Evolutionary conservation across 2,888 invertebrate species (phyloP).

Genomic region (Strigamia maritima): DNA sequence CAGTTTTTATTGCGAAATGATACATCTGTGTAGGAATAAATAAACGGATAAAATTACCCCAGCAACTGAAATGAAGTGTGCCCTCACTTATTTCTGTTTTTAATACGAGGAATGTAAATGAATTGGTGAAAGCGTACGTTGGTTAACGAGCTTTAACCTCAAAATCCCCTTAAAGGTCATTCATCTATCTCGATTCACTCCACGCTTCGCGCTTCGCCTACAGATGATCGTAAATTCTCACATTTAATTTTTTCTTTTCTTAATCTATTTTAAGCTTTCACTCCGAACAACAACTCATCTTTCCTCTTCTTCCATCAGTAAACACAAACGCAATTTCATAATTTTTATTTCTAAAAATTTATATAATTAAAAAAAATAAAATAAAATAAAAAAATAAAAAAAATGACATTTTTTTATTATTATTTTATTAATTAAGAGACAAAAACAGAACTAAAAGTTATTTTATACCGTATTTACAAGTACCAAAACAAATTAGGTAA

Average conservation of each 20-base stretch:
- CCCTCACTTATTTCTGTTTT: neutral
- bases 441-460: neutral
- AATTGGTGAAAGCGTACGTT: conserved; percentile 16
- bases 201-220: neutral
- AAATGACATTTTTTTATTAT: neutral
- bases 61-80: neutral
- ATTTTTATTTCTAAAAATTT: too few relatives aligned
- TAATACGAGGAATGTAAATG: neutral
- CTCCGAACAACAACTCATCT: neutral
- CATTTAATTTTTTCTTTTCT: neutral
- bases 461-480: neutral
- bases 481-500: neutral
- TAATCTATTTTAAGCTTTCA: neutral
- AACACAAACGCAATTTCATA: too few relatives aligned
- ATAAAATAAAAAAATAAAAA: too few relatives aligned
- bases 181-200: neutral
- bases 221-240: neutral
- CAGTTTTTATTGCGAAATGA: neutral
- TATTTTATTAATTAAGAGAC: neutral
- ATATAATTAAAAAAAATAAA: too few relatives aligned
- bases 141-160: conserved; percentile 17
- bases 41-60: neutral
- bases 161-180: conserved; percentile 25
- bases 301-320: too few relatives aligned
- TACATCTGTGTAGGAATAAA: too few relatives aligned